Percentiles rank a stretch among this genome's conserved stretches.
These are phyloP conservation scores for Leptopilina syphax DNA, from an alignment of 2,888 invertebrate species.

Conservation along the genomic window DNA sequence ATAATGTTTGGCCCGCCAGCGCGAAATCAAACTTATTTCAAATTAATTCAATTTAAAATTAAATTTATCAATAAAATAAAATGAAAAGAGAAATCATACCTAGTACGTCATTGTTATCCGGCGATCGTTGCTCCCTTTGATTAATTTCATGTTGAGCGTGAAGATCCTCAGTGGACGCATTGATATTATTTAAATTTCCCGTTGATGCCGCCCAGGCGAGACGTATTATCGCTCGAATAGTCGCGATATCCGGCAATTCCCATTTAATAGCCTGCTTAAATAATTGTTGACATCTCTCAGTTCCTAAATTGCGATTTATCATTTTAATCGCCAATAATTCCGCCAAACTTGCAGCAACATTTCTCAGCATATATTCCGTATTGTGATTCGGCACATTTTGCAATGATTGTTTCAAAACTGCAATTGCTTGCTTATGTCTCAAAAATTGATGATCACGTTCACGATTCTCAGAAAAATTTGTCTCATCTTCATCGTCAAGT, in stretches of 20 bases:
- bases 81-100: constrained; percentile 70
- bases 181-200: constrained; percentile 81
- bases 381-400: constrained; percentile 89
- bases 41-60: neutral
- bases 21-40: too few relatives aligned
- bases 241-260: constrained; percentile 85
- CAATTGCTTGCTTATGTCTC: constrained; percentile 76
- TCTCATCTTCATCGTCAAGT: constrained; percentile 78
- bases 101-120: constrained; percentile 84
- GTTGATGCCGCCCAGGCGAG: constrained; percentile 89
- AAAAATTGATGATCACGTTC: constrained; percentile 70
- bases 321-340: constrained; percentile 88
- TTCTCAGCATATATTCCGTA: constrained; percentile 90
- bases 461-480: constrained; percentile 77
- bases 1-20: too few relatives aligned
- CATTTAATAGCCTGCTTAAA: constrained; percentile 81
- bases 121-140: constrained; percentile 77
- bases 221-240: constrained; percentile 86
- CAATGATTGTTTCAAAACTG: constrained; percentile 88
- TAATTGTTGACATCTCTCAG: constrained; percentile 78
- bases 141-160: constrained; percentile 82
- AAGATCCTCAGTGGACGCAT: constrained; percentile 81
- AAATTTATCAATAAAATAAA: neutral
- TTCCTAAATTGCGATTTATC: constrained; percentile 77
- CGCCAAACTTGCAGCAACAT: constrained; percentile 90